Conservation (phyloP, 1,140 invertebrate genomes). For the Pachypeltis micranthus region DNA sequence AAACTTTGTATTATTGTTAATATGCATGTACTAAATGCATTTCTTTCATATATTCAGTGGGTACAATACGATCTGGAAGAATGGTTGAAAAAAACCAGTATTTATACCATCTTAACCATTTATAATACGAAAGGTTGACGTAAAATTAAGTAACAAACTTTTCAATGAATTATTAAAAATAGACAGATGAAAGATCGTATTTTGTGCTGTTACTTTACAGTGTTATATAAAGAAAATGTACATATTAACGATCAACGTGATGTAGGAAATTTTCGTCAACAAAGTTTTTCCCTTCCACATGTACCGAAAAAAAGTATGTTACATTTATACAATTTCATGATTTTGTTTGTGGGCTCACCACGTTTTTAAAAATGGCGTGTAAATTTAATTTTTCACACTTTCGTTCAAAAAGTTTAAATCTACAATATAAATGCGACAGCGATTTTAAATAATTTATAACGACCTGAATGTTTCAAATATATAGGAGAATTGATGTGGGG, state of each 20-base stretch:
- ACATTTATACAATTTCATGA: not conserved
- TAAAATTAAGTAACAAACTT: constrained; percentile 14
- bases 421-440: not conserved
- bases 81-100: constrained; percentile 7
- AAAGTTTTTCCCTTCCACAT: not conserved
- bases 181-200: constrained; percentile 15
- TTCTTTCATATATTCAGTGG: constrained; percentile 11
- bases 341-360: not conserved
- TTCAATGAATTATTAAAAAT: constrained; percentile 16
- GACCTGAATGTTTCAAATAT: not conserved
- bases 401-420: not conserved
- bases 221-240: constrained; percentile 17
- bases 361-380: not conserved
- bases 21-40: constrained; percentile 21
- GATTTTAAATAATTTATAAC: not conserved
- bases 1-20: constrained; percentile 17
- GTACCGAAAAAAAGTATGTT: not conserved
- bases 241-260: not conserved
- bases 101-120: not conserved
- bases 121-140: constrained; percentile 17
- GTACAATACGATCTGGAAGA: constrained; percentile 15
- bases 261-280: not conserved
- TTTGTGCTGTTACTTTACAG: constrained; percentile 21
- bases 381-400: not conserved
- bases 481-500: no score